A percentile compares a stretch with the other conserved stretches of the same genome.
Conservation (phyloP, 1,140 invertebrate genomes). For the Ceratosolen solmsi region DNA sequence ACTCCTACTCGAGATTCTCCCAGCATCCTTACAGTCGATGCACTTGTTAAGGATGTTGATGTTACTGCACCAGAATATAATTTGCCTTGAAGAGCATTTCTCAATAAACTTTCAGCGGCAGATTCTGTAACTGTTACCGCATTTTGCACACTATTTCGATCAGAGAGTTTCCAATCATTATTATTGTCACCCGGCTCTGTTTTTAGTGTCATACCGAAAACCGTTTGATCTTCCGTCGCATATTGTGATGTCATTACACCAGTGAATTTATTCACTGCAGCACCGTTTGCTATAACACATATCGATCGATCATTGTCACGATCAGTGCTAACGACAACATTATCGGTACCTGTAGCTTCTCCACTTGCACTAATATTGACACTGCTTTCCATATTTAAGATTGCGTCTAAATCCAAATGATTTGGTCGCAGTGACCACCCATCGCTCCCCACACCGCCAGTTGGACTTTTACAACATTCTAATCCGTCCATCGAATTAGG, state of each 20-base stretch:
- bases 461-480: conserved; percentile 70
- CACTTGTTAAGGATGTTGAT: conserved; percentile 21
- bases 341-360: conserved; percentile 40
- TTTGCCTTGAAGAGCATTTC: conserved; percentile 86
- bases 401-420: conserved; percentile 71
- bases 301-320: conserved; percentile 60
- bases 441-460: conserved; percentile 58
- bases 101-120: conserved; percentile 81
- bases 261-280: conserved; percentile 61
- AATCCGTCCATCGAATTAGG: conserved; percentile 74
- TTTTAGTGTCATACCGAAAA: conserved; percentile 74
- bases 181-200: conserved; percentile 77
- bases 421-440: conserved; percentile 66
- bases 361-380: conserved; percentile 45
- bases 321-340: conserved; percentile 50
- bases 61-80: conserved; percentile 63
- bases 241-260: conserved; percentile 66
- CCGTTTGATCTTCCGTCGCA: conserved; percentile 67
- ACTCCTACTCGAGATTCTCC: conserved; percentile 24
- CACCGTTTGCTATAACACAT: conserved; percentile 55
- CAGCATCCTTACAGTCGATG: neutral
- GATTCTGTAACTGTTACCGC: conserved; percentile 70
- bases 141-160: conserved; percentile 79
- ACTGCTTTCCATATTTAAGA: conserved; percentile 70
- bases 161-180: conserved; percentile 85